Evolutionary conservation across 2,113 vertebrate genomes (phyloP).

Genomic region (Antidorcas marsupialis): DNA sequence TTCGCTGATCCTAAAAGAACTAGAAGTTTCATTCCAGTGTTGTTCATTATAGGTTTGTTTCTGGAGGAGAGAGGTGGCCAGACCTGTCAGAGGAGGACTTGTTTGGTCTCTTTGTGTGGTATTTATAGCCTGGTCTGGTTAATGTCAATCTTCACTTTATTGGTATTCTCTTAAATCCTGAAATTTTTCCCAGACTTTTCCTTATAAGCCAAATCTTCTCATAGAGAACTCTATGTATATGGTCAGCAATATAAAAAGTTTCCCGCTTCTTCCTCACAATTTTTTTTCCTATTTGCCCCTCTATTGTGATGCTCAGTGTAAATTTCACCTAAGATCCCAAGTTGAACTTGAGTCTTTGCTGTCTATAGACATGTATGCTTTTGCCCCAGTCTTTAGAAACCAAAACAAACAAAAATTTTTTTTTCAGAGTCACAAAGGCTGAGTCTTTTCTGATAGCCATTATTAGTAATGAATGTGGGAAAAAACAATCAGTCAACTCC

Average conservation of each 20-base stretch:
- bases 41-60: constrained; percentile 68
- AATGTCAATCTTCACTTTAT: constrained; percentile 87
- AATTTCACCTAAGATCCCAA: constrained; percentile 50
- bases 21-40: constrained; percentile 74
- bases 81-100: constrained; percentile 75
- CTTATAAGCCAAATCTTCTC: constrained; percentile 79
- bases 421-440: constrained; percentile 24
- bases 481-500: background rate
- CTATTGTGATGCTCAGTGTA: background rate
- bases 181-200: constrained; percentile 83
- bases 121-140: constrained; percentile 89
- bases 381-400: background rate
- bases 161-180: constrained; percentile 86
- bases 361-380: constrained; percentile 23
- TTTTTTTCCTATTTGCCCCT: background rate
- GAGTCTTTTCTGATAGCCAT: constrained; percentile 30
- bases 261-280: constrained; percentile 12
- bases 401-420: constrained; percentile 60
- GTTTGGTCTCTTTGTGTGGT: constrained; percentile 89
- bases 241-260: constrained; percentile 69
- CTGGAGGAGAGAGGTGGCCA: constrained; percentile 71
- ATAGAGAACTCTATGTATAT: constrained; percentile 58
- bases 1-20: constrained; percentile 68
- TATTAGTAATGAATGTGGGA: background rate
- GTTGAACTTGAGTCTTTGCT: background rate